phyloP scores from a whole-genome alignment of 2,888 invertebrate genomes.

The Heliconius cydno region DNA sequence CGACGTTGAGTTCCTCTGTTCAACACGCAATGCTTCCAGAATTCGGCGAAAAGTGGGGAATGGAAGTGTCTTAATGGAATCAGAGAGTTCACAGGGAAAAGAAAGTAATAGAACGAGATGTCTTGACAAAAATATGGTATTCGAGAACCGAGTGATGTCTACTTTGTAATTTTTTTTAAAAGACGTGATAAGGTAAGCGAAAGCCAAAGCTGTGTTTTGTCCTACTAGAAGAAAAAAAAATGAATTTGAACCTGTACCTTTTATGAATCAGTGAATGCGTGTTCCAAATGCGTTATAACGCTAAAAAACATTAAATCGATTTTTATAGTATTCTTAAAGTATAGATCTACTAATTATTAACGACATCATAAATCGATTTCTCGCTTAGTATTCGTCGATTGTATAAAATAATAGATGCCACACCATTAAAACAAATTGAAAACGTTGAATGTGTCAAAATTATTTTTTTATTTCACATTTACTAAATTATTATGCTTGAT shows the following conservation, averaged over 20 bases:
- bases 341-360: not conserved
- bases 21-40: too few species aligned
- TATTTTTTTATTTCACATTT: not conserved
- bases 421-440: constrained; percentile 14
- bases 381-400: not conserved
- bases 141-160: too few species aligned
- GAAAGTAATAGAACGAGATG: too few species aligned
- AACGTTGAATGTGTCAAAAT: not conserved
- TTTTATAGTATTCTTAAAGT: not conserved
- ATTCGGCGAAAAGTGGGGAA: too few species aligned
- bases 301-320: not conserved
- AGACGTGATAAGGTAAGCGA: too few species aligned
- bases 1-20: too few species aligned
- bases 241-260: not conserved
- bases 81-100: too few species aligned
- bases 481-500: not conserved
- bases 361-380: constrained; percentile 6
- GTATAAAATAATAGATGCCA: constrained; percentile 3
- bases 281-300: not conserved
- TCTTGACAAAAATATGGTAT: too few species aligned
- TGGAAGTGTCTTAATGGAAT: too few species aligned
- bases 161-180: too few species aligned
- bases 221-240: not conserved
- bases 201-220: too few species aligned
- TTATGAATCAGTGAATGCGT: not conserved